These are phyloP conservation scores for Poliocrania exsul DNA, from an alignment of 2,797 vertebrate species.

Conservation along the genomic window DNA sequence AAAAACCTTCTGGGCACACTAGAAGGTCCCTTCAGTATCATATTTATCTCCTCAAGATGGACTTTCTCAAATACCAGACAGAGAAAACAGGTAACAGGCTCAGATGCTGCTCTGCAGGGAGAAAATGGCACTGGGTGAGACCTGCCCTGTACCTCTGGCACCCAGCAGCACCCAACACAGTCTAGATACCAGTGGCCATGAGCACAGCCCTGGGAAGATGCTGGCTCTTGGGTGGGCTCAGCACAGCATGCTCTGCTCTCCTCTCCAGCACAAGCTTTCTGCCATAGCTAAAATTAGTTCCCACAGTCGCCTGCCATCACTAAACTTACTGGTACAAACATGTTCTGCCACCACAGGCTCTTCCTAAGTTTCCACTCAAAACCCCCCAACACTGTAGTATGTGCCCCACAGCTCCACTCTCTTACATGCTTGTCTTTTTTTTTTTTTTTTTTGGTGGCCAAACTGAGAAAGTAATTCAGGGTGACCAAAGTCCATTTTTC, in stretches of 20 bases:
- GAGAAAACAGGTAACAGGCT: background rate
- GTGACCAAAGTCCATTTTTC: background rate
- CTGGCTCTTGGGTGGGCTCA: background rate
- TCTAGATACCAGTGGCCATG: background rate
- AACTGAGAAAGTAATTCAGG: background rate
- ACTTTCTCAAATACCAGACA: background rate
- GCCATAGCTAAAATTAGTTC: slow-evolving; percentile 4
- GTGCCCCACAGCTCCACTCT: background rate
- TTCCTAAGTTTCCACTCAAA: slow-evolving; percentile 12
- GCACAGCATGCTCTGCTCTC: background rate
- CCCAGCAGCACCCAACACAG: background rate
- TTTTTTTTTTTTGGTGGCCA: background rate
- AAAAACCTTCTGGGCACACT: background rate
- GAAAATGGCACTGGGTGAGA: background rate
- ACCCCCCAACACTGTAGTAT: background rate
- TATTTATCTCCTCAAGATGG: background rate
- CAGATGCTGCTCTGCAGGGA: background rate
- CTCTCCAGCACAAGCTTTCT: background rate
- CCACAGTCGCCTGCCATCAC: slow-evolving; percentile 16
- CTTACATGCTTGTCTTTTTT: background rate
- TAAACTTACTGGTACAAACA: slow-evolving; percentile 22
- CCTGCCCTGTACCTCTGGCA: background rate
- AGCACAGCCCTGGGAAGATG: background rate
- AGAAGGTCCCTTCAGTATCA: background rate
- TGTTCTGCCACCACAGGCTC: slow-evolving; percentile 44